Percentiles rank a stretch among this genome's conserved stretches.
These are phyloP conservation scores for Chloroceryle inda DNA, from an alignment of 2,797 vertebrate species.

Conservation along the genomic window DNA sequence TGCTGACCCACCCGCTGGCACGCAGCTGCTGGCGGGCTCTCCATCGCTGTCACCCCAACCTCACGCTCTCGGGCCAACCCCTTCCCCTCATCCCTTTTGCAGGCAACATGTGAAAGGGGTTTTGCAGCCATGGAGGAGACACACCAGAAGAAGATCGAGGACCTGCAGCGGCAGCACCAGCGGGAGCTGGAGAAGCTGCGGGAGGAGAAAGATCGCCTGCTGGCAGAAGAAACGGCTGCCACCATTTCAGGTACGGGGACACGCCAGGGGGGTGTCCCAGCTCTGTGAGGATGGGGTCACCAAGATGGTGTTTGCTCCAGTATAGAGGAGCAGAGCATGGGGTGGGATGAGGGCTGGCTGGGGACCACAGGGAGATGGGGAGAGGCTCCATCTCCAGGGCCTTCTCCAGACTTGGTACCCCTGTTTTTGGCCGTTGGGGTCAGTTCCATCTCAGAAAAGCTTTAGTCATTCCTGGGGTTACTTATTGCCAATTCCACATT, in stretches of 20 bases:
- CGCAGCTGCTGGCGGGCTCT: not conserved
- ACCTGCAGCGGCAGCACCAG: slow-evolving; percentile 96
- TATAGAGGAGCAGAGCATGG: not conserved
- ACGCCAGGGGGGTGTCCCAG: fast-evolving
- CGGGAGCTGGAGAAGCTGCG: slow-evolving; percentile 94
- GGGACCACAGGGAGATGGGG: not conserved
- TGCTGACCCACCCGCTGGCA: fast-evolving
- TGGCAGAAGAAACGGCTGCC: slow-evolving; percentile 96
- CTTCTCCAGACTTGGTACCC: not conserved
- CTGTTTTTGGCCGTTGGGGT: not conserved
- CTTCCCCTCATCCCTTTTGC: not conserved
- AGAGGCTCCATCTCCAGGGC: not conserved
- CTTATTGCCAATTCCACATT: not conserved
- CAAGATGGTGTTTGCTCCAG: fast-evolving
- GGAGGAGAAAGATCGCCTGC: slow-evolving; percentile 93
- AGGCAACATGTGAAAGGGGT: slow-evolving; percentile 97
- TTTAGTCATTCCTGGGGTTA: not conserved
- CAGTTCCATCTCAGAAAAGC: not conserved
- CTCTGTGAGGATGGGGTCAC: fast-evolving
- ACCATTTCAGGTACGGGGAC: slow-evolving; percentile 92
- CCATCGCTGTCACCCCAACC: fast-evolving
- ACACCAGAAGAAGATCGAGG: slow-evolving; percentile 95
- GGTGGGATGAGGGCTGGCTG: not conserved
- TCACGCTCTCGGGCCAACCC: not conserved
- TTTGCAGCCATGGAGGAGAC: slow-evolving; percentile 98